Percentiles rank a stretch among this genome's conserved stretches.
These are phyloP conservation scores for Gryllus bimaculatus DNA, from an alignment of 1,140 invertebrate species.

Conservation along the genomic window DNA sequence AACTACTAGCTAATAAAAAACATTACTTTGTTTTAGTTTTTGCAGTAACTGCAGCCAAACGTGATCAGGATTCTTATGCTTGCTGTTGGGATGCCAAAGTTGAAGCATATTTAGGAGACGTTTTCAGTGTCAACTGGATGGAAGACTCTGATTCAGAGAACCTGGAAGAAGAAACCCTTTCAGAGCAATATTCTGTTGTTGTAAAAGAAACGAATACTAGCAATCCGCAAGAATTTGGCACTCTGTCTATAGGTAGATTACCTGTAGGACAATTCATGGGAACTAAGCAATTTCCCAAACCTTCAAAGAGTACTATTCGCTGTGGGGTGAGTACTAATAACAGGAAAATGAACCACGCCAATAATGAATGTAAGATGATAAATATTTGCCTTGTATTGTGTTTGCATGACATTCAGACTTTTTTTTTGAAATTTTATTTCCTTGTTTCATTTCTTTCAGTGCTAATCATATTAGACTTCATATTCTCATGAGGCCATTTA, in stretches of 20 bases:
- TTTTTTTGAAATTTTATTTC: too few species aligned
- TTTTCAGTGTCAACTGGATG: slow-evolving; percentile 60
- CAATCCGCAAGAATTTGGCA: slow-evolving; percentile 50
- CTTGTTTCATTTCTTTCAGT: too few species aligned
- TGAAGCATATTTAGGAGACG: slow-evolving; percentile 47
- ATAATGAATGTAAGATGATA: too few species aligned
- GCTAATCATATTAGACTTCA: too few species aligned
- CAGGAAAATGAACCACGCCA: too few species aligned
- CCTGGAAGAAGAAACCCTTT: slow-evolving; percentile 41
- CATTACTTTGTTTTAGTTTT: slow-evolving; percentile 39
- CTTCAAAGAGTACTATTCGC: neutral
- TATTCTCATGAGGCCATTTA: too few species aligned
- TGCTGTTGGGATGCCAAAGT: slow-evolving; percentile 45
- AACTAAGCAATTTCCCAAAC: neutral
- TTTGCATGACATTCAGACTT: too few species aligned
- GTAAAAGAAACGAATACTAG: slow-evolving; percentile 49
- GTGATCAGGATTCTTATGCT: slow-evolving; percentile 48
- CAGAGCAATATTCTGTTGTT: slow-evolving; percentile 46
- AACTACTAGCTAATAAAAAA: neutral
- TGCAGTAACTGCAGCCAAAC: slow-evolving; percentile 55
- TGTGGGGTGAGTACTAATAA: neutral
- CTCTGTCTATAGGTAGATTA: slow-evolving; percentile 35
- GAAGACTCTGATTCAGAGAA: slow-evolving; percentile 52
- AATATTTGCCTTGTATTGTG: too few species aligned
- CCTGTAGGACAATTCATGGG: slow-evolving; percentile 37